A percentile compares a stretch with the other conserved stretches of the same genome.
These are phyloP conservation scores for Nomada hirtipes DNA, from an alignment of 2,888 invertebrate genomes.

Conservation along the genomic window DNA sequence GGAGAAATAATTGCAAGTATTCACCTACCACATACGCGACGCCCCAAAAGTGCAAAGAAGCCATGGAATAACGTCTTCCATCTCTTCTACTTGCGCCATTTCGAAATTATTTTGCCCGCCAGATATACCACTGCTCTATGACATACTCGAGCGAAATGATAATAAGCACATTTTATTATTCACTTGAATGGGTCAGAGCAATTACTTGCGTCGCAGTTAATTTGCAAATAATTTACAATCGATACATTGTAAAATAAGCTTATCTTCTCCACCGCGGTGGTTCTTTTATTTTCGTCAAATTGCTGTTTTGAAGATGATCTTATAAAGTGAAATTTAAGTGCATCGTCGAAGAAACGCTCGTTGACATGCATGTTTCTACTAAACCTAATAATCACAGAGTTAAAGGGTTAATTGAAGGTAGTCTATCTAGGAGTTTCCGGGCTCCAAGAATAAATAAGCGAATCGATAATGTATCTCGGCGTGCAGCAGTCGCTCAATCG, in stretches of 20 bases:
- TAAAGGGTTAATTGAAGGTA: constrained; percentile 25
- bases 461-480: constrained; percentile 52
- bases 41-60: constrained; percentile 43
- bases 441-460: constrained; percentile 43
- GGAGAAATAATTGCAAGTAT: constrained; percentile 19
- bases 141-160: no score
- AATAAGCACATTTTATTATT: no score
- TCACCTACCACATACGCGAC: constrained; percentile 7
- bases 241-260: no score
- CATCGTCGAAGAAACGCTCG: background rate
- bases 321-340: background rate
- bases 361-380: no score
- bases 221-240: no score
- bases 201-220: no score
- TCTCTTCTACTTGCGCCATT: constrained; percentile 14
- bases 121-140: background rate
- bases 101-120: constrained; percentile 29
- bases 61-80: constrained; percentile 22
- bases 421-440: constrained; percentile 38
- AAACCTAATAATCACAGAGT: background rate
- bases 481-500: constrained; percentile 40
- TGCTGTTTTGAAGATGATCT: background rate
- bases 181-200: no score
- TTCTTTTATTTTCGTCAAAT: no score
- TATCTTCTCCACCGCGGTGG: no score